A percentile compares a stretch with the other conserved stretches of the same genome.
Conservation (phyloP, 1,140 invertebrate species). For the Oedothorax gibbosus region DNA sequence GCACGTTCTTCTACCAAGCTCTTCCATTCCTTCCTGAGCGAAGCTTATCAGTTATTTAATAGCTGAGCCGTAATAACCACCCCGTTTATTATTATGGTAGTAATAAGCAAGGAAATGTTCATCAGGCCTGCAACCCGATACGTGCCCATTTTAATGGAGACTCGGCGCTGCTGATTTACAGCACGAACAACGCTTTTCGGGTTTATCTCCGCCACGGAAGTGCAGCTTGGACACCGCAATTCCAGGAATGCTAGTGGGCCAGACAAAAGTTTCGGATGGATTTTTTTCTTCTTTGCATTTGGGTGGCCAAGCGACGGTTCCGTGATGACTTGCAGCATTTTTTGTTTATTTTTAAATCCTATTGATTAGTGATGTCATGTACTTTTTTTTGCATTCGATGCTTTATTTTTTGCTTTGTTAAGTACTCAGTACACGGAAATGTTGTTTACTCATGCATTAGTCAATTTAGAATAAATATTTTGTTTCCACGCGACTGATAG, state of each 20-base stretch:
- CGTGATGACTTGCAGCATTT: conserved; percentile 39
- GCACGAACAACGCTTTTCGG: conserved; percentile 32
- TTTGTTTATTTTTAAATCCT: conserved; percentile 25
- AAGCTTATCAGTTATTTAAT: conserved; percentile 61
- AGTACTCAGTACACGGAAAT: not conserved
- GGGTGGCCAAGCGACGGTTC: conserved; percentile 19
- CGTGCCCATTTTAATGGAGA: conserved; percentile 57
- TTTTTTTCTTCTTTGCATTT: conserved; percentile 28
- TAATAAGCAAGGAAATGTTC: conserved; percentile 58
- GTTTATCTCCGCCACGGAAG: conserved; percentile 49
- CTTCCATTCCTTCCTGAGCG: conserved; percentile 1
- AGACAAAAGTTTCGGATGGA: conserved; percentile 51
- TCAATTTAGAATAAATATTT: no score
- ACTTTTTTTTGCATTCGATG: not conserved
- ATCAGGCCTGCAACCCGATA: conserved; percentile 55
- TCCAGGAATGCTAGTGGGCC: conserved; percentile 47
- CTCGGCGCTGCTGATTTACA: conserved; percentile 52
- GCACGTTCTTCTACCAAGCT: no score
- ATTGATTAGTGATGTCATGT: conserved; percentile 16
- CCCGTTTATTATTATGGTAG: conserved; percentile 57
- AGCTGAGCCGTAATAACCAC: conserved; percentile 55
- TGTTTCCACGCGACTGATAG: no score
- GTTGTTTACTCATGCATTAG: no score
- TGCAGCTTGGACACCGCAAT: conserved; percentile 31
- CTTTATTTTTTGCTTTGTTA: not conserved